These are phyloP conservation scores for Zophobas atratus DNA, from an alignment of 1,140 invertebrate species.

Conservation along the genomic window DNA sequence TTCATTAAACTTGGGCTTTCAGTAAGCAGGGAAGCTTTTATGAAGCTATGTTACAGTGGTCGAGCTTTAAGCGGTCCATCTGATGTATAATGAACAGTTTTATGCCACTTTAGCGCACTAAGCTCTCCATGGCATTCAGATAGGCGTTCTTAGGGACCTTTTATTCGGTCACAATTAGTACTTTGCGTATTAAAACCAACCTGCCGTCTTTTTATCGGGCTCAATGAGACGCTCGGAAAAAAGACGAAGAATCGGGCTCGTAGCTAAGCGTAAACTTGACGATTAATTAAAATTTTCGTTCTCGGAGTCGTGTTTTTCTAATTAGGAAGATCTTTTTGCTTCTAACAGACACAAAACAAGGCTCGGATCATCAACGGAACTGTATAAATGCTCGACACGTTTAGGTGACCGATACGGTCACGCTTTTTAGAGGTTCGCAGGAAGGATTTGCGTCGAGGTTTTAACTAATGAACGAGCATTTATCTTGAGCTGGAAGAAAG, in stretches of 20 bases:
- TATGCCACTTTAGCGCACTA: constrained; percentile 38
- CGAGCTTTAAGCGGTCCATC: constrained; percentile 39
- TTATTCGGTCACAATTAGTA: constrained; percentile 31
- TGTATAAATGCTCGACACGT: constrained; percentile 24
- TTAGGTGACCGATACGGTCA: constrained; percentile 3
- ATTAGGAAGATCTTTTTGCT: constrained; percentile 12
- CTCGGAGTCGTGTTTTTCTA: constrained; percentile 23
- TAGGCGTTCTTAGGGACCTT: constrained; percentile 18
- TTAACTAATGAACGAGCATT: not conserved
- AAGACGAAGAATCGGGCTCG: not conserved
- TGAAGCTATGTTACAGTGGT: constrained; percentile 18
- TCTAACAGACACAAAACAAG: constrained; percentile 5
- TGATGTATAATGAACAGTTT: constrained; percentile 43
- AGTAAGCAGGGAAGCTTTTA: not conserved
- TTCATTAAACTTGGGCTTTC: constrained; percentile 13
- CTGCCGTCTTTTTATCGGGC: constrained; percentile 12
- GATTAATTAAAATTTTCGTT: constrained; percentile 32
- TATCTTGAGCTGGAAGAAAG: not conserved
- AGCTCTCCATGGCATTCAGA: constrained; percentile 29
- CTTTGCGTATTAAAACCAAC: constrained; percentile 29
- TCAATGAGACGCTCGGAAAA: not conserved
- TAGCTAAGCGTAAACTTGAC: constrained; percentile 27
- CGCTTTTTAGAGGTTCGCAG: not conserved
- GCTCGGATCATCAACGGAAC: not conserved
- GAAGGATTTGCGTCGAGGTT: not conserved